Conservation (phyloP, 1,140 invertebrate species). For the Eciton burchellii region DNA sequence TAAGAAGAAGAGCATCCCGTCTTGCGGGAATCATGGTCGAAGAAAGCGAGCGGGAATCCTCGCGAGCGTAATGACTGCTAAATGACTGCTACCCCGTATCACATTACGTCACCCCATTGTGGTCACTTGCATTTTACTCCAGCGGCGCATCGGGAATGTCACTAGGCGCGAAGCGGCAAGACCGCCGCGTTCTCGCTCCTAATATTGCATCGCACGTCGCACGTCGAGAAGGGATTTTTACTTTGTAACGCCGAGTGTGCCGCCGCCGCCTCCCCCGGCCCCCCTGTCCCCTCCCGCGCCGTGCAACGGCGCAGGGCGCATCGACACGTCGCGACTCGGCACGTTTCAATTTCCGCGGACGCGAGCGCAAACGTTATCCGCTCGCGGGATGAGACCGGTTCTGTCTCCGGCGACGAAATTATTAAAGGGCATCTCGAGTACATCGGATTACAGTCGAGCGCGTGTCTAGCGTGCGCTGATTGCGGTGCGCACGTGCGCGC, state of each 20-base stretch:
- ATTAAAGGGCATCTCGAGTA: conserved; percentile 38
- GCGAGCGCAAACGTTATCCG: conserved; percentile 1
- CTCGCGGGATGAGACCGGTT: conserved; percentile 22
- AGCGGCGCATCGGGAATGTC: conserved; percentile 29
- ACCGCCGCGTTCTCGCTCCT: conserved; percentile 17
- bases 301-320: too few relatives aligned
- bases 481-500: too few relatives aligned
- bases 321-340: neutral
- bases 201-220: conserved; percentile 22
- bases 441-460: conserved; percentile 50
- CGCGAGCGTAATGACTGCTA: conserved; percentile 39
- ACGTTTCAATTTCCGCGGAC: conserved; percentile 4
- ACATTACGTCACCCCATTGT: conserved; percentile 43
- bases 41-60: conserved; percentile 5
- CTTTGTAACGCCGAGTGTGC: neutral
- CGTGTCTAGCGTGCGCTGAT: conserved; percentile 48
- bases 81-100: conserved; percentile 37
- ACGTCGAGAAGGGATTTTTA: conserved; percentile 33
- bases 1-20: conserved; percentile 22
- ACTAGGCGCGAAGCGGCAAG: neutral
- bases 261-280: too few relatives aligned
- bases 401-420: conserved; percentile 21
- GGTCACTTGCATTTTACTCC: conserved; percentile 38
- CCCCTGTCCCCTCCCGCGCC: too few relatives aligned
- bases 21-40: conserved; percentile 17